Conservation (phyloP, 1,140 invertebrate species). For the Brachionus sp. region DNA sequence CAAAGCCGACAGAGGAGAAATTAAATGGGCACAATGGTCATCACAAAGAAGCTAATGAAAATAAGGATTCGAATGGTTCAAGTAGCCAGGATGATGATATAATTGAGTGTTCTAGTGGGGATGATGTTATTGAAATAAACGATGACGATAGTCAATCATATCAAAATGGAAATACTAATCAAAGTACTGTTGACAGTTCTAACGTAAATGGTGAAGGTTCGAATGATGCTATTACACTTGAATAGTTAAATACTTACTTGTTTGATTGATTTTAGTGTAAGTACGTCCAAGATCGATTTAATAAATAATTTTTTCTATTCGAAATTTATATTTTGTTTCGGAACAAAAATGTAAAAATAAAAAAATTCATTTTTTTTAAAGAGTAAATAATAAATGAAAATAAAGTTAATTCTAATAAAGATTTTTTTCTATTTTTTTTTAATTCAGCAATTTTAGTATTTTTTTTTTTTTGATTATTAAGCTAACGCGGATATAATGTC, state of each 20-base stretch:
- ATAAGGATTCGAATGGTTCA: background rate
- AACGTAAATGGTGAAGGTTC: background rate
- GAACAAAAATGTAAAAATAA: background rate
- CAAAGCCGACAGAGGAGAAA: background rate
- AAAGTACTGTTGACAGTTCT: slow-evolving; percentile 1
- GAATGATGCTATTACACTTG: slow-evolving; percentile 14
- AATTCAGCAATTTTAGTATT: background rate
- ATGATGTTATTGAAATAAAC: slow-evolving; percentile 20
- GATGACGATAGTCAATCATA: slow-evolving; percentile 33
- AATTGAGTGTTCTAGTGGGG: slow-evolving; percentile 8
- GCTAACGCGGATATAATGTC: too few relatives aligned
- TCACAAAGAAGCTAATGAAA: background rate
- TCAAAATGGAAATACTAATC: background rate
- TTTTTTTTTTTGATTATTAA: background rate
- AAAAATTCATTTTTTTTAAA: background rate
- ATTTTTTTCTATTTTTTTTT: background rate
- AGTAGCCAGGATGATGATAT: background rate
- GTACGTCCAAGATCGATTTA: background rate
- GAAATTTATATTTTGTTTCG: background rate
- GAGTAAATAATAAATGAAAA: background rate
- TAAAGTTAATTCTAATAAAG: background rate
- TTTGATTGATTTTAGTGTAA: background rate
- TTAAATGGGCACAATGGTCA: background rate
- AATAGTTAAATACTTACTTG: background rate
- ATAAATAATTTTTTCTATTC: background rate